phyloP scores from a whole-genome alignment of 2,888 invertebrate species.

The Blastobasis adustella region DNA sequence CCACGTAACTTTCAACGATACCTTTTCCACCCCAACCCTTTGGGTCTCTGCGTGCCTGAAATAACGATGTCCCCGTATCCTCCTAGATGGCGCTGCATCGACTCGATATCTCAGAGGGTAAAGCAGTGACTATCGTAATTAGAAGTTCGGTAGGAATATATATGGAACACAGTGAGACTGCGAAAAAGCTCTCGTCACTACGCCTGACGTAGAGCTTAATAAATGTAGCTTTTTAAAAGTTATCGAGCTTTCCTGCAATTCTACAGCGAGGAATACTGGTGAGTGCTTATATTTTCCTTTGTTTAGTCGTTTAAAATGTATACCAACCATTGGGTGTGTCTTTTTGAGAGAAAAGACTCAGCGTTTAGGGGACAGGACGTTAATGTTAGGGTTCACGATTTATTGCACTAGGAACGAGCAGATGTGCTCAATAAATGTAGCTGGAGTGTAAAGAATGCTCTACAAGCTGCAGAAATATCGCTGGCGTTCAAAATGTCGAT shows the following conservation, averaged over 20 bases:
- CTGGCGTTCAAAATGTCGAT: too few species aligned
- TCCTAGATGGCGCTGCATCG: constrained; percentile 38
- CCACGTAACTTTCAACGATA: too few species aligned
- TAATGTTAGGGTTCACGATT: constrained; percentile 1
- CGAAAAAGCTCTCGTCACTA: constrained; percentile 29
- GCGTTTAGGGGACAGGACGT: background rate
- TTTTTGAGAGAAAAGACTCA: background rate
- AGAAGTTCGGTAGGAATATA: too few species aligned
- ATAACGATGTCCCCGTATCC: constrained; percentile 1
- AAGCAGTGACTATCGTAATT: constrained; percentile 24
- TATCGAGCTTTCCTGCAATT: background rate
- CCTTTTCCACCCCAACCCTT: too few species aligned
- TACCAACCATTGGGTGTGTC: too few species aligned
- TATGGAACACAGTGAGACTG: constrained; percentile 17
- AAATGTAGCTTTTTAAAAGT: background rate
- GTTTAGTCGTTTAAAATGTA: too few species aligned
- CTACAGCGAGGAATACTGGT: background rate
- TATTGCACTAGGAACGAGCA: background rate
- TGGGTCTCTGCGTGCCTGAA: too few species aligned
- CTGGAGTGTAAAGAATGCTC: too few species aligned
- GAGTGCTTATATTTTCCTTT: background rate
- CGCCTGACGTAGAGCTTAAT: constrained; percentile 14
- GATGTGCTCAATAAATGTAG: background rate
- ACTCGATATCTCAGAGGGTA: constrained; percentile 17
- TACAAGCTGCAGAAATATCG: too few species aligned